Percentiles rank a stretch among this genome's conserved stretches.
Evolutionary conservation across 2,113 vertebrate species (phyloP).

Genomic region (Pipa parva): DNA sequence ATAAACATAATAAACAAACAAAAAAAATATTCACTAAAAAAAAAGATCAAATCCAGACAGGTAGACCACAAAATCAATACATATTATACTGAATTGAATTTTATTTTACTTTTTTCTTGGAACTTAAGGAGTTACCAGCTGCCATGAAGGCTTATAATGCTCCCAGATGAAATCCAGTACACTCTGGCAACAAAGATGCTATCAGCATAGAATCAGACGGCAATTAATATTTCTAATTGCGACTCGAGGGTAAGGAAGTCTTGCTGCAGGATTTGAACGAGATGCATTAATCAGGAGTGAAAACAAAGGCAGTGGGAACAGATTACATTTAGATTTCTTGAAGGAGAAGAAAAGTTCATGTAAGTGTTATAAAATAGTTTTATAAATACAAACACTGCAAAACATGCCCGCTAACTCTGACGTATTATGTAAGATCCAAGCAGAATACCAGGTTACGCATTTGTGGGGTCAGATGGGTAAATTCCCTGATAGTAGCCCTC

Average conservation of each 20-base stretch:
- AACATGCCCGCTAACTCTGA: no score
- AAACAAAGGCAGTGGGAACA: neutral
- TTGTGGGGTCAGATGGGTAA: no score
- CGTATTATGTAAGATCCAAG: no score
- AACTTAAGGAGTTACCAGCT: neutral
- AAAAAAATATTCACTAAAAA: no score
- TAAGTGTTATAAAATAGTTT: neutral
- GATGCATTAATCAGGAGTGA: slow-evolving; percentile 28
- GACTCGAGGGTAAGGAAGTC: slow-evolving; percentile 19
- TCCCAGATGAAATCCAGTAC: neutral
- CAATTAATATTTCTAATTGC: slow-evolving; percentile 33
- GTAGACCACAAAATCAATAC: no score
- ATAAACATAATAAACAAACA: no score
- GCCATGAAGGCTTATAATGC: neutral
- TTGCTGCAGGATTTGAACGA: neutral
- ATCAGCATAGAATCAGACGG: slow-evolving; percentile 22
- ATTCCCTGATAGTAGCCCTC: no score
- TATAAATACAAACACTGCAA: no score
- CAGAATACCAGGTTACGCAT: no score
- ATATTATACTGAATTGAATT: no score
- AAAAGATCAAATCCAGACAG: no score
- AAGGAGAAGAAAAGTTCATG: neutral
- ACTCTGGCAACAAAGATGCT: neutral
- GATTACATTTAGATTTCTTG: neutral
- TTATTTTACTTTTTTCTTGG: neutral